These are phyloP conservation scores for Xerus rutilus DNA, from an alignment of 2,797 vertebrate species.

Conservation along the genomic window DNA sequence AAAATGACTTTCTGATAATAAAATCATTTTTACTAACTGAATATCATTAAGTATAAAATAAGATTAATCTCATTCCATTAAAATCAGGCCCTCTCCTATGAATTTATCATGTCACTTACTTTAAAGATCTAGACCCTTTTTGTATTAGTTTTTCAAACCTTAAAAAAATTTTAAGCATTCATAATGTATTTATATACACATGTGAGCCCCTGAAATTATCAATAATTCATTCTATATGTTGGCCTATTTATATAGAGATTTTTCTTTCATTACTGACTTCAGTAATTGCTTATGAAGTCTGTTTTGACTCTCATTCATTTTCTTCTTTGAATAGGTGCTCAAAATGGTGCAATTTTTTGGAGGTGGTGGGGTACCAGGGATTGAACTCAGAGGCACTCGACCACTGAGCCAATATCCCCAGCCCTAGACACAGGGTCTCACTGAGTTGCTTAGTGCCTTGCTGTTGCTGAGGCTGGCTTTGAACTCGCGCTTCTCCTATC, in stretches of 20 bases:
- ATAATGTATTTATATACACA: background rate
- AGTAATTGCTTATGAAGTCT: background rate
- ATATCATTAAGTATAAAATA: background rate
- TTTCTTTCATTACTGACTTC: conserved; percentile 29
- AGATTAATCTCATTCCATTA: background rate
- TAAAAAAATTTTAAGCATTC: conserved; percentile 4
- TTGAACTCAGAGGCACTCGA: too few species aligned
- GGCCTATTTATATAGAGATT: background rate
- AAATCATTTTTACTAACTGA: conserved; percentile 8
- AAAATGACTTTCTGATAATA: background rate
- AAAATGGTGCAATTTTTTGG: conserved; percentile 25
- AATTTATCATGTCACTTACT: background rate
- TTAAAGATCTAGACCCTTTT: conserved; percentile 32
- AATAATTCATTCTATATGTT: background rate
- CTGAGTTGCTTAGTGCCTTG: too few species aligned
- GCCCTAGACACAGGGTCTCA: too few species aligned
- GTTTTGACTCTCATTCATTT: background rate
- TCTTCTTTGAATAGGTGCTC: background rate
- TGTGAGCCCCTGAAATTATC: background rate
- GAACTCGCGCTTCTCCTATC: too few species aligned
- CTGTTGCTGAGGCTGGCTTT: too few species aligned
- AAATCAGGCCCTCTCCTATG: background rate
- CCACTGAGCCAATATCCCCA: too few species aligned
- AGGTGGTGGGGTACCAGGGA: too few species aligned
- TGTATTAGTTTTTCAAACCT: conserved; percentile 2